Base-by-base conservation (phyloP, 2,113 vertebrate genomes). In the Hassar affinis region DNA sequence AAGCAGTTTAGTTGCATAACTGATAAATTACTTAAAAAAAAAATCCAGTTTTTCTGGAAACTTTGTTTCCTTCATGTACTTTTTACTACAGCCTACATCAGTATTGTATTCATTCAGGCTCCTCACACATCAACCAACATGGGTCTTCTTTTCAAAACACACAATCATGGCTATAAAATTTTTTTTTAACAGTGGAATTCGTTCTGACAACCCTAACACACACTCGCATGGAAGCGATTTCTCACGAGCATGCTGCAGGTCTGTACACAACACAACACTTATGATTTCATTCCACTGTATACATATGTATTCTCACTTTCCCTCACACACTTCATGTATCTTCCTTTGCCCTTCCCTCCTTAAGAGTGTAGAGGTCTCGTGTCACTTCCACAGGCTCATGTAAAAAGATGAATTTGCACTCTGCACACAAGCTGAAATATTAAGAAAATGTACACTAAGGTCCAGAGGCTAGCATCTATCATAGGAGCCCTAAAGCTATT, bases 401-500 rank as follows among this genome's bases (percentile, higher is more conserved):
- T 80, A 79, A 83, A 83, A 84, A 88, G 85, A 88, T 86, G 85
- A 88, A 88, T 88, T 86, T 79, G 68, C 78, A 51, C 85, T 86
- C 83, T 66, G 61, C 76, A 86, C 87, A 88, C 80, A 85, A 85
- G 83, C 84, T 86, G 85, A 88, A 85, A 88, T 88, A 88, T 88
- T 86, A 88, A 88, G 87, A 88, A 88, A 88, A 86, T 74, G 71
- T 79, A 74, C 83, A 71, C 80, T 85, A 82, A 80, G 80, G 78
- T 92, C 90, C 89, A 91, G 84, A 91, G 93, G 91, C 92, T 92
- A 84, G 90, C 93, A 94, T 93, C 92, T 92, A 94, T 94, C 94
- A 93, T 92, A 90, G 86, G 91, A 93, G 93, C 92, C 93, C 92
- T 94, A 92, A 94, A 94, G 93, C 93, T 94, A 94, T 94, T 94